Evolutionary conservation across 2,797 vertebrate genomes (phyloP).

Genomic region (Saxicola maurus): DNA sequence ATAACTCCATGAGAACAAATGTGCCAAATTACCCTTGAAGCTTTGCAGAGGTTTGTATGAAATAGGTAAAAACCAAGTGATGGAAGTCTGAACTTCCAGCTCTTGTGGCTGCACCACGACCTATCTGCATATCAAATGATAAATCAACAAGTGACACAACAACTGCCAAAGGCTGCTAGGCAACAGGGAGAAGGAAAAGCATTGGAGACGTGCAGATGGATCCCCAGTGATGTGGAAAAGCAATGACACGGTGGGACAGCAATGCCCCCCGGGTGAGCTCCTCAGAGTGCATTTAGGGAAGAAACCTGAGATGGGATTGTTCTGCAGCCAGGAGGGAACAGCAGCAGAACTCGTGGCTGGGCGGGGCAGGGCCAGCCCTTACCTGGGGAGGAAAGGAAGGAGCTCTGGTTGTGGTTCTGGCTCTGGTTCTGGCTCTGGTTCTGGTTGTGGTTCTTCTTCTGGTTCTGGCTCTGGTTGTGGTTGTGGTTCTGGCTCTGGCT

Average conservation of each 20-base stretch:
- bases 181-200: not conserved
- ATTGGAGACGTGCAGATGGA: too few species aligned
- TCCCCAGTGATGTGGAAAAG: not conserved
- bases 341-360: not conserved
- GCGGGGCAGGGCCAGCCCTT: not conserved
- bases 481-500: too few species aligned
- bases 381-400: not conserved
- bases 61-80: not conserved
- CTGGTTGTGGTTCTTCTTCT: too few species aligned
- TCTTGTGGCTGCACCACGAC: not conserved
- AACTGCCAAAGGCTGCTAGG: not conserved
- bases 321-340: not conserved
- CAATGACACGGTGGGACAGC: not conserved
- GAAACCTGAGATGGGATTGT: fast-evolving
- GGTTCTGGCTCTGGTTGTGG: too few species aligned
- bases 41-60: not conserved
- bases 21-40: not conserved
- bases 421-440: too few species aligned
- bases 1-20: not conserved
- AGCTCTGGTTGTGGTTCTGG: too few species aligned
- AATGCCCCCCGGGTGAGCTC: not conserved
- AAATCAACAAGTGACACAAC: not conserved
- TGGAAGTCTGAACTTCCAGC: not conserved
- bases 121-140: not conserved
- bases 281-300: not conserved